Evolutionary conservation across 2,113 vertebrate genomes (phyloP).

Genomic region (Chlorodrepanis virens): DNA sequence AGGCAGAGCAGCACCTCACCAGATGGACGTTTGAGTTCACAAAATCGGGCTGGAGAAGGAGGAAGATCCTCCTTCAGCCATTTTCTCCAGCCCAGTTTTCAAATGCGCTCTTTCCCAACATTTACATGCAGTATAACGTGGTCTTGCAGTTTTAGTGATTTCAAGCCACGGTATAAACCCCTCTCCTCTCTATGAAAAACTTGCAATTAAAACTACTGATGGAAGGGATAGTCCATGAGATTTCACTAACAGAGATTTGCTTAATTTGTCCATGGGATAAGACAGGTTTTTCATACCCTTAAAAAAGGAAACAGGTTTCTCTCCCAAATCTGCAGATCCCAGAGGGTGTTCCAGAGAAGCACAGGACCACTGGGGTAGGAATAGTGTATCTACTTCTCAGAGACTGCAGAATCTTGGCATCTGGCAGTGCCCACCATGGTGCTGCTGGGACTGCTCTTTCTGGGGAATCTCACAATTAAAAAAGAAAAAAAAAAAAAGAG

Average conservation of each 20-base stretch:
- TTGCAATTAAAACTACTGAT: neutral
- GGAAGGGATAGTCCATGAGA: neutral
- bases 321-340: neutral
- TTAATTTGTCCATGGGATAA: neutral
- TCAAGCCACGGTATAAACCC: neutral
- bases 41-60: neutral
- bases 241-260: neutral
- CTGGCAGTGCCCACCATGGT: neutral
- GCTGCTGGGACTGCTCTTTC: neutral
- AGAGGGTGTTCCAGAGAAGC: neutral
- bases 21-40: fast-evolving
- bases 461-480: neutral
- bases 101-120: neutral
- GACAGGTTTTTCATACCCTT: neutral
- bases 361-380: neutral
- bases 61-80: neutral
- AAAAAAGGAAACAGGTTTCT: neutral
- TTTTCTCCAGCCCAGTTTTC: neutral
- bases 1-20: neutral
- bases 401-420: neutral
- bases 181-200: neutral
- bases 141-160: neutral
- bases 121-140: fast-evolving
- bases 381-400: neutral
- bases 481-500: too few relatives aligned